Base-by-base conservation (phyloP, 1,140 invertebrate genomes). In the Rhagoletis zephyria region DNA sequence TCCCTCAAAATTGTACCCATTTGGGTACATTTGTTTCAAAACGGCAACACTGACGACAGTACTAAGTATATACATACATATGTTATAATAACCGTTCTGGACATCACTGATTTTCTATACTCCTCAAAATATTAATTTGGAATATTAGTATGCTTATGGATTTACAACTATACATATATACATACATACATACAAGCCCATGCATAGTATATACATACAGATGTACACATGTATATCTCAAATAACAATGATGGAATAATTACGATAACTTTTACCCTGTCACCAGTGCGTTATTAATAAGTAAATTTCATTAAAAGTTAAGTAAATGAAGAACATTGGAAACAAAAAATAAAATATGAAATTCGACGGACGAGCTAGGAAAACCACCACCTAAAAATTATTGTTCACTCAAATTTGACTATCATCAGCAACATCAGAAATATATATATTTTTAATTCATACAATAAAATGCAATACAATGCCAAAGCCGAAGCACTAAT, bases 241-340 rank as follows among this genome's bases (percentile, higher is more conserved):
- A 81, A 56, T 81, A 81, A 81, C 74, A 81, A 56, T 19, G 48
- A 81, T 19, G 19, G 7, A n/a, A 81, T 81, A 56, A 81, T 81
- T 81, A 56, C 9, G 74, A 10, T 19, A 81, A 12, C 48, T 9
- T 16, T 48, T 7, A 30, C 16, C 19, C 45, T 5, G 16, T 19
- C 48, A 30, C n/a, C n/a, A 3, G 2, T 2, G 6, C 2, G 48
- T 19, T 30, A 56, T 19, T 81, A 81, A 56, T 81, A 59, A 56
- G 48, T 51, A 81, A 56, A 59, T 81, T 9, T 81, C 5, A 81
- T 12, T 48, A 81, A 81, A 81, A 42, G 4, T 10, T 56, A 56
- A 9, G 30, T 48, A 14, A 30, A 67, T 9, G 64, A 19, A 81
- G 16, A 56, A n/a, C 10, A 14, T 9, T 6, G 16, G 56, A 1